These are phyloP conservation scores for Lepidocyrtoides sp. DNA, from an alignment of 2,888 invertebrate genomes.

Conservation along the genomic window DNA sequence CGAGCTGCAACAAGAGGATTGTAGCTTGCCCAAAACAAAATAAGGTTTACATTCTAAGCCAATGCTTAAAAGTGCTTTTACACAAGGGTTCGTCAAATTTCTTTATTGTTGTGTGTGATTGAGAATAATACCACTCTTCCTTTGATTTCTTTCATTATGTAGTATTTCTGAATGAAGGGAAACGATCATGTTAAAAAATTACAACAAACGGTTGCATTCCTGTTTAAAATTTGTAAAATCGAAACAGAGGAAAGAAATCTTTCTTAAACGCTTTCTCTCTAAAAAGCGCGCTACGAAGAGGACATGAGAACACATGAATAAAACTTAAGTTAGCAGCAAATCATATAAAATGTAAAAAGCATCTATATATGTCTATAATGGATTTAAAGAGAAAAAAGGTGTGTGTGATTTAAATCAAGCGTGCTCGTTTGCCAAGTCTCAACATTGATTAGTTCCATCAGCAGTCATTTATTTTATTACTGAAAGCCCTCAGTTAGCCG, in stretches of 20 bases:
- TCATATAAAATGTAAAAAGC: too few species aligned
- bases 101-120: too few species aligned
- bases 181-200: slow-evolving; percentile 21
- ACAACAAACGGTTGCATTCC: not conserved
- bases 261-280: not conserved
- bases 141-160: too few species aligned
- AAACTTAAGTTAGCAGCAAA: too few species aligned
- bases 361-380: too few species aligned
- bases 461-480: not conserved
- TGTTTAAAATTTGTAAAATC: not conserved
- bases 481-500: not conserved
- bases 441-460: slow-evolving; percentile 56
- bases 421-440: not conserved
- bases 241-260: not conserved
- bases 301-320: not conserved
- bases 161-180: too few species aligned
- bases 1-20: not conserved
- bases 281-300: not conserved
- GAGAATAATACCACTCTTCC: too few species aligned
- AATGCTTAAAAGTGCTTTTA: not conserved
- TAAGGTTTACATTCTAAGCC: too few species aligned
- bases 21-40: not conserved
- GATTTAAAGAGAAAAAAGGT: too few species aligned
- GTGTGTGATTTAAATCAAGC: not conserved
- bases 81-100: not conserved